These are phyloP conservation scores for Rhagoletis zephyria DNA, from an alignment of 1,140 invertebrate species.

Conservation along the genomic window DNA sequence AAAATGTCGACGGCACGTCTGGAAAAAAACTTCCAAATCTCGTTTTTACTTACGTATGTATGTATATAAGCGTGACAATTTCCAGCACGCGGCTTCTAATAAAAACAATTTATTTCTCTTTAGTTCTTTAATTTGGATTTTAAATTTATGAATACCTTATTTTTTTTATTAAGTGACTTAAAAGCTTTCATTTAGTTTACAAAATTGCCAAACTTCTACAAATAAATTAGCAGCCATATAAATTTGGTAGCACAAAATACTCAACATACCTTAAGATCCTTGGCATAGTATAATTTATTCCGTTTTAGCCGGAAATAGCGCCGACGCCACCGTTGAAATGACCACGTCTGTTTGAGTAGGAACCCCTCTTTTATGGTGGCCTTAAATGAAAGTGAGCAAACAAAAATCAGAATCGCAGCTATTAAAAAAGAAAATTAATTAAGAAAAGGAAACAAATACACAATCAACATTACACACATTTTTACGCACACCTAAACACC, in stretches of 20 bases:
- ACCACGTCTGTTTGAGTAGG: conserved; percentile 88
- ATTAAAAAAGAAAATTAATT: conserved; percentile 10
- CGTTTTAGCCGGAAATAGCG: conserved; percentile 88
- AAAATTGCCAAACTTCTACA: too few species aligned
- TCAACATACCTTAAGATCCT: conserved; percentile 84
- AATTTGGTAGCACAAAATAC: neutral
- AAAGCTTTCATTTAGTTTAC: too few species aligned
- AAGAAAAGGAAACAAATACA: neutral
- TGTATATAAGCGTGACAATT: too few species aligned
- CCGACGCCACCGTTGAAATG: conserved; percentile 88
- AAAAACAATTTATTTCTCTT: too few species aligned
- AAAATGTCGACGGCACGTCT: too few species aligned
- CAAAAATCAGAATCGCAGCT: conserved; percentile 28
- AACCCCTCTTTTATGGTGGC: conserved; percentile 86
- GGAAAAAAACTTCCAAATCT: too few species aligned
- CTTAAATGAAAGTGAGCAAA: conserved; percentile 73
- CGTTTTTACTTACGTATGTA: too few species aligned
- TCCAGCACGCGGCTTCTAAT: too few species aligned
- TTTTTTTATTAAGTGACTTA: too few species aligned
- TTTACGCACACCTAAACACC: neutral
- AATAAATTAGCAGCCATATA: neutral
- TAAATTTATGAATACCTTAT: too few species aligned
- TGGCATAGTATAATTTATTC: conserved; percentile 86
- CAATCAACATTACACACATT: neutral
- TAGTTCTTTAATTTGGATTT: too few species aligned